A percentile compares a stretch with the other conserved stretches of the same genome.
phyloP scores from a whole-genome alignment of 2,888 invertebrate genomes.

The Platycheirus rosarum region DNA sequence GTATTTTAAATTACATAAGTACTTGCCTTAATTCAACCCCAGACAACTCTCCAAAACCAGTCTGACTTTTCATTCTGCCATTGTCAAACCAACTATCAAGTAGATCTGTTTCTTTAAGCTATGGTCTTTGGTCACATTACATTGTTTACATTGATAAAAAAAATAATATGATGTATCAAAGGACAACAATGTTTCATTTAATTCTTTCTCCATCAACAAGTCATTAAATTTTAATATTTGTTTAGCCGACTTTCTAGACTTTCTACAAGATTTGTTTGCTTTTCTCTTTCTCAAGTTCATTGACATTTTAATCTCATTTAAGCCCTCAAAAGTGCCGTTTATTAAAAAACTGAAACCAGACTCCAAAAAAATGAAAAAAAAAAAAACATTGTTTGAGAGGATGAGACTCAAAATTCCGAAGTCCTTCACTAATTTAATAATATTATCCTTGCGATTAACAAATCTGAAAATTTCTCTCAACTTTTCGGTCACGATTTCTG shows the following conservation, averaged over 20 bases:
- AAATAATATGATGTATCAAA: no score
- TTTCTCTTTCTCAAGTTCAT: constrained; percentile 2
- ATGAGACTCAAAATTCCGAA: constrained; percentile 2
- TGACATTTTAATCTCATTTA: constrained; percentile 16
- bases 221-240: neutral
- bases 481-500: constrained; percentile 18
- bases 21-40: no score
- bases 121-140: no score
- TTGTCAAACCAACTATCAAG: no score
- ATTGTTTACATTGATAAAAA: no score
- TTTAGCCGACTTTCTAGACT: neutral
- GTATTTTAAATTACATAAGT: no score
- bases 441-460: constrained; percentile 22
- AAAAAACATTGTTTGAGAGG: neutral
- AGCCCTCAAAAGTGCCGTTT: neutral
- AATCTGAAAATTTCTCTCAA: constrained; percentile 11
- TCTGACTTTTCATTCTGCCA: no score
- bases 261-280: neutral
- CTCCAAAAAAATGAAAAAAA: neutral
- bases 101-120: no score
- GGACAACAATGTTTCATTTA: neutral
- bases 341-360: neutral
- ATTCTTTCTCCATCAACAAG: neutral
- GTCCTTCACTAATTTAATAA: constrained; percentile 30
- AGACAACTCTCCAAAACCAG: no score